Percentiles rank a stretch among this genome's conserved stretches.
These are phyloP conservation scores for Drosophila demipolita DNA, from an alignment of 2,888 invertebrate species.

Conservation along the genomic window DNA sequence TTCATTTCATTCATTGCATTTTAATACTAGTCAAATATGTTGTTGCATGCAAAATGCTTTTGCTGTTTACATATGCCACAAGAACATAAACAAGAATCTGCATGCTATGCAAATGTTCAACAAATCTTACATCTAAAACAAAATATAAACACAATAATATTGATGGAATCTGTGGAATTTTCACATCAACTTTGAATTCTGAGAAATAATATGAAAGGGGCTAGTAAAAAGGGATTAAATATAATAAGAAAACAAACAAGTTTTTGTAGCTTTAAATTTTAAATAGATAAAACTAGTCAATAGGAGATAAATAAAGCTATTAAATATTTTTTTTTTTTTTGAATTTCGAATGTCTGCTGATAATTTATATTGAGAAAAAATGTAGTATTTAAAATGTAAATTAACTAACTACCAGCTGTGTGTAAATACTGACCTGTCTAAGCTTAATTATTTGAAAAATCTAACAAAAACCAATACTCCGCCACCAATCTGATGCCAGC, in stretches of 20 bases:
- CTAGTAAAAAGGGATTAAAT: neutral
- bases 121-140: slow-evolving; percentile 10
- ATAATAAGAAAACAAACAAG: neutral
- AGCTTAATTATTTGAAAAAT: slow-evolving; percentile 45
- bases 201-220: neutral
- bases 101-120: slow-evolving; percentile 30
- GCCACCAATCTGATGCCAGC: neutral
- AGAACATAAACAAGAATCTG: slow-evolving; percentile 5
- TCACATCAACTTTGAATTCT: neutral
- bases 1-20: slow-evolving; percentile 5
- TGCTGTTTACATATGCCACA: slow-evolving; percentile 29
- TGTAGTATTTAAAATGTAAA: slow-evolving; percentile 20
- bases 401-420: slow-evolving; percentile 23
- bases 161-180: slow-evolving; percentile 2
- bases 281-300: neutral
- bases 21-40: slow-evolving; percentile 8
- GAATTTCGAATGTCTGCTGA: slow-evolving; percentile 4
- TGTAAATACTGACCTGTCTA: slow-evolving; percentile 15
- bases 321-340: neutral
- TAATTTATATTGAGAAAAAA: neutral
- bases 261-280: neutral
- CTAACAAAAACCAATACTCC: slow-evolving; percentile 16
- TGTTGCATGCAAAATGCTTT: slow-evolving; percentile 61
- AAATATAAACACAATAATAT: neutral
- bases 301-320: neutral